phyloP scores from a whole-genome alignment of 92 coral and sea anemone species.

The Epizoanthus stellaris region DNA sequence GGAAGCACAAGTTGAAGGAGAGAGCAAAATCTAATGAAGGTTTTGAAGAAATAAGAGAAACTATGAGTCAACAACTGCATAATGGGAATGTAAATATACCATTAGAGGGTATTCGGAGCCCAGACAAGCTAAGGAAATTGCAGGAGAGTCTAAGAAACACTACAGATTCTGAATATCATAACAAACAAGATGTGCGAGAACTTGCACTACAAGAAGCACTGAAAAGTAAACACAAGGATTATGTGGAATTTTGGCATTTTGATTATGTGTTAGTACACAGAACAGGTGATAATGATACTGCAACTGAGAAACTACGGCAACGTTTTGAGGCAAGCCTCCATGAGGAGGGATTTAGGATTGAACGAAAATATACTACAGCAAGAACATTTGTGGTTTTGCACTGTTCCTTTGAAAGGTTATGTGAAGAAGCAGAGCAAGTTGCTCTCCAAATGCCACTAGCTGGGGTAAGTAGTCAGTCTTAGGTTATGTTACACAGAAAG shows the following conservation, averaged over 20 bases:
- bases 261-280: constrained; percentile 87
- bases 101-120: constrained; percentile 43
- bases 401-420: constrained; percentile 92
- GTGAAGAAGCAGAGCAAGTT: constrained; percentile 94
- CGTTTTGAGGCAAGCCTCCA: constrained; percentile 73
- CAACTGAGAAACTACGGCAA: constrained; percentile 75
- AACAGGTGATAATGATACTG: constrained; percentile 70
- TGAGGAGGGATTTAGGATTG: constrained; percentile 80
- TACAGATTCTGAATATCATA: neutral
- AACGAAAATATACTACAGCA: constrained; percentile 74
- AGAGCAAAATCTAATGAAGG: constrained; percentile 34
- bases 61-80: constrained; percentile 23
- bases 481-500: neutral
- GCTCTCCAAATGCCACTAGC: constrained; percentile 93
- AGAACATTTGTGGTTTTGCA: constrained; percentile 83
- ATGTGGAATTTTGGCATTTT: constrained; percentile 65
- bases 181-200: constrained; percentile 78
- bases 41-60: neutral
- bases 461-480: constrained; percentile 73
- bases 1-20: neutral
- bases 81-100: constrained; percentile 18
- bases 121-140: constrained; percentile 48
- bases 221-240: constrained; percentile 46
- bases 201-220: constrained; percentile 84
- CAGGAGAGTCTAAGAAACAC: constrained; percentile 44